A percentile compares a stretch with the other conserved stretches of the same genome.
phyloP scores from a whole-genome alignment of 1,140 invertebrate genomes.

The Brachionus rubens region DNA sequence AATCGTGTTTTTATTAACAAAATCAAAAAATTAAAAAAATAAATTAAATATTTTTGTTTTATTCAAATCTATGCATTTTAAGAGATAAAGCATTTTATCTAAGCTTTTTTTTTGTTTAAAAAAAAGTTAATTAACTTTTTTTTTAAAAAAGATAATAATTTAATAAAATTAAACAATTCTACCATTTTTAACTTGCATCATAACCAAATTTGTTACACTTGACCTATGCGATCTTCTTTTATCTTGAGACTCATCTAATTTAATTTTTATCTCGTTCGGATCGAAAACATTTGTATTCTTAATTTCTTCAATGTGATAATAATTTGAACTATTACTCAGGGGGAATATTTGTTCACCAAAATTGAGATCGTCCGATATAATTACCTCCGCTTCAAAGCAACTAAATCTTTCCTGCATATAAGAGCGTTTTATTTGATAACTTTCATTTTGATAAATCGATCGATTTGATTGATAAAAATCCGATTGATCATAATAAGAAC shows the following conservation, averaged over 20 bases:
- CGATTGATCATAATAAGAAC: neutral
- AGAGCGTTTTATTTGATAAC: neutral
- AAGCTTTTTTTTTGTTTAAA: too few relatives aligned
- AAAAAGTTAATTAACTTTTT: too few relatives aligned
- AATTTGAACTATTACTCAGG: neutral
- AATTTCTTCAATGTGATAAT: neutral
- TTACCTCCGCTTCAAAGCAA: constrained; percentile 2
- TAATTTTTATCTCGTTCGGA: neutral
- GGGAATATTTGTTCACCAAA: neutral
- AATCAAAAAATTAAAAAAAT: too few relatives aligned
- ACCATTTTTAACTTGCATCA: constrained; percentile 25
- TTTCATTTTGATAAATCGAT: neutral
- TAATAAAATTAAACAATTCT: neutral
- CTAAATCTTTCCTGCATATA: constrained; percentile 21
- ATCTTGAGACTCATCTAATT: neutral
- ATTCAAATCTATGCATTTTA: too few relatives aligned
- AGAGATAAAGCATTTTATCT: too few relatives aligned
- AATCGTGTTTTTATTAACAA: too few relatives aligned
- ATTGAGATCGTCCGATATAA: neutral
- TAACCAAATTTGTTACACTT: neutral
- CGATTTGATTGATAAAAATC: neutral
- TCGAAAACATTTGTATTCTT: neutral
- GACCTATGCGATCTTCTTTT: constrained; percentile 1
- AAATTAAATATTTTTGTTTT: too few relatives aligned
- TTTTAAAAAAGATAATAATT: neutral